These are phyloP conservation scores for Apamea sordens DNA, from an alignment of 2,888 invertebrate species.

Conservation along the genomic window DNA sequence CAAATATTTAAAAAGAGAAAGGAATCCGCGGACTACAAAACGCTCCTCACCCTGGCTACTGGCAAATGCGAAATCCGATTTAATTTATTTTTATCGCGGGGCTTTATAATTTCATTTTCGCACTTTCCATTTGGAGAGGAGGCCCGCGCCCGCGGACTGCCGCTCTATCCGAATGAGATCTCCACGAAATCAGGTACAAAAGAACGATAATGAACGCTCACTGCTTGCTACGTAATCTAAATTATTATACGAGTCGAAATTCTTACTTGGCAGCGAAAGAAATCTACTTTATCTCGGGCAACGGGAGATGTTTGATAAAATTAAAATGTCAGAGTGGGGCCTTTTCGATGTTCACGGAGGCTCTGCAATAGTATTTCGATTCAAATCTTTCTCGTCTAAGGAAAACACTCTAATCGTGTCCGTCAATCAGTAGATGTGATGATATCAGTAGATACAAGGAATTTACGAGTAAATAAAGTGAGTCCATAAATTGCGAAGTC, in stretches of 20 bases:
- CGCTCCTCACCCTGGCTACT: conserved; percentile 88
- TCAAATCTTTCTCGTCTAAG: conserved; percentile 78
- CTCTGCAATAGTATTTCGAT: conserved; percentile 84
- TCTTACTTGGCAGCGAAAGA: conserved; percentile 89
- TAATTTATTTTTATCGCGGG: conserved; percentile 91
- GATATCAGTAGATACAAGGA: conserved; percentile 62
- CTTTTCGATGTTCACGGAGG: conserved; percentile 84
- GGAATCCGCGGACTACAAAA: conserved; percentile 88
- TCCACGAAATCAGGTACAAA: conserved; percentile 90
- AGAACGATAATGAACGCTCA: conserved; percentile 91
- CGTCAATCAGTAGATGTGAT: conserved; percentile 69
- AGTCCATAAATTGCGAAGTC: conserved; percentile 68
- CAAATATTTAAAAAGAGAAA: conserved; percentile 89
- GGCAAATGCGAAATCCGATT: conserved; percentile 90
- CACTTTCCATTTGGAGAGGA: conserved; percentile 90
- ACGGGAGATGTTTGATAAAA: conserved; percentile 89
- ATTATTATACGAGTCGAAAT: conserved; percentile 90
- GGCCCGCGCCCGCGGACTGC: conserved; percentile 87
- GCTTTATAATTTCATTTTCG: conserved; percentile 91
- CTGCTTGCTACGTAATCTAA: conserved; percentile 90
- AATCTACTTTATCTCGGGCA: conserved; percentile 88
- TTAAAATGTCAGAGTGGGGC: conserved; percentile 86
- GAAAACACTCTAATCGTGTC: conserved; percentile 75
- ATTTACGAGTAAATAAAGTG: conserved; percentile 67
- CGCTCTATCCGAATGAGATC: conserved; percentile 90